These are phyloP conservation scores for Diarsia brunnea DNA, from an alignment of 2,888 invertebrate species.

Conservation along the genomic window DNA sequence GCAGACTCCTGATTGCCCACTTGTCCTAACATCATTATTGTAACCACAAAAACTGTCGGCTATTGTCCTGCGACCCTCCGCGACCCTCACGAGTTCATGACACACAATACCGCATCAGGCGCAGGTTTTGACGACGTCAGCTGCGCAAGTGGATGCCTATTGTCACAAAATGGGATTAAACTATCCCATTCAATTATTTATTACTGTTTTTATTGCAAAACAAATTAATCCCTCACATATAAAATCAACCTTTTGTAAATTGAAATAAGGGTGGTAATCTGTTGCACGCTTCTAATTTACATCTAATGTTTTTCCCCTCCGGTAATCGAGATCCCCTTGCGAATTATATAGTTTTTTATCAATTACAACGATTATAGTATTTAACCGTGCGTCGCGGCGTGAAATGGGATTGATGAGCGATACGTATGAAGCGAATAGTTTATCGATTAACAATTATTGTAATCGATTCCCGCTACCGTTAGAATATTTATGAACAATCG, in stretches of 20 bases:
- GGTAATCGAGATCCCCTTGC: constrained; percentile 72
- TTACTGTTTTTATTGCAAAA: constrained; percentile 59
- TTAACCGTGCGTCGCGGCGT: constrained; percentile 80
- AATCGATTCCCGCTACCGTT: constrained; percentile 78
- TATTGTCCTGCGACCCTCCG: constrained; percentile 56
- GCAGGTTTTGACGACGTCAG: constrained; percentile 84
- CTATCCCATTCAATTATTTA: constrained; percentile 73
- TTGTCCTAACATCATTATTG: constrained; percentile 68
- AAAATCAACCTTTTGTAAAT: constrained; percentile 39
- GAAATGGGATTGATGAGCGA: constrained; percentile 86
- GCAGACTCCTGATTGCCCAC: constrained; percentile 68
- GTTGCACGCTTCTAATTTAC: constrained; percentile 67
- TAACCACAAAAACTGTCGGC: constrained; percentile 56
- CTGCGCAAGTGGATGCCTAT: constrained; percentile 85
- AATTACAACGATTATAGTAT: constrained; percentile 83
- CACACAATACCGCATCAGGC: constrained; percentile 64
- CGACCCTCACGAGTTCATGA: constrained; percentile 47
- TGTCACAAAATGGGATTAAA: constrained; percentile 83
- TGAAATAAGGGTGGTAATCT: constrained; percentile 59
- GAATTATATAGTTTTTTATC: constrained; percentile 81
- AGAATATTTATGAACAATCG: constrained; percentile 75
- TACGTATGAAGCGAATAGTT: constrained; percentile 78
- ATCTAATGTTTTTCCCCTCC: constrained; percentile 57
- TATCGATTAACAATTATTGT: constrained; percentile 75
- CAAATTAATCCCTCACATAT: constrained; percentile 7